Base-by-base conservation (phyloP, 2,797 vertebrate genomes). In the Hyperoplus lanceolatus region DNA sequence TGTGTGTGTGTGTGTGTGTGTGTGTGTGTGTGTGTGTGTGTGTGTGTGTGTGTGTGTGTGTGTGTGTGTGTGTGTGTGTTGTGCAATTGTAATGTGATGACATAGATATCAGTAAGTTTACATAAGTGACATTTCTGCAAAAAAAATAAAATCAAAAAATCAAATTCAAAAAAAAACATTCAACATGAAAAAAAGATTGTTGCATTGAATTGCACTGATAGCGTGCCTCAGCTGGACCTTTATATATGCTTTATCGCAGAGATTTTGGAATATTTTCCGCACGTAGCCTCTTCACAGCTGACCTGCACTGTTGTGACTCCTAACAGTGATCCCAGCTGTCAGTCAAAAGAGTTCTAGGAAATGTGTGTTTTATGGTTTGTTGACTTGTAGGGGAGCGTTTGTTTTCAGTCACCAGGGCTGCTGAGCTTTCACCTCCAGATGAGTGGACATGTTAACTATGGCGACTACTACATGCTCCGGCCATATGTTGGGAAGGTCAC, bases 321-420 rank as follows among this genome's bases (percentile, higher is more conserved):
- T 86, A 70, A 82, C 75, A 71, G 69, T 38, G 13, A 67, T 77
- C 53, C 73, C 77, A 82, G 84, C 86, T 87, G 86, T 83, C 80
- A 70, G 67, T 84, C 83, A 80, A 48, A 80, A 65, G 83, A 50
- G 65, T 93, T 92, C 90, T 81, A 70, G 75, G 91, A 93, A 91
- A 61, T 59, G 65, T 42, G 29, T 29, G 29, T 56, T 90, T 92
- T 88, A 93, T 86, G 87, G 86, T 91, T 90, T 91, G 86, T 93
- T 90, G 87, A 93, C 87, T 87, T 87, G 77, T 62, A 54, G 39
- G 54, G 56, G 54, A 79, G 75, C 7, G 38, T 85, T 91, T 92
- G 38, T 85, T 91, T 92, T 87, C 87, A 89, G 80, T 87, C 71
- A 82, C 71, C 16, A 68, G n/a, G 75, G 79, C 65, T 66, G 79